Evolutionary conservation across 2,888 invertebrate genomes (phyloP).

Genomic region (Elegia similella): DNA sequence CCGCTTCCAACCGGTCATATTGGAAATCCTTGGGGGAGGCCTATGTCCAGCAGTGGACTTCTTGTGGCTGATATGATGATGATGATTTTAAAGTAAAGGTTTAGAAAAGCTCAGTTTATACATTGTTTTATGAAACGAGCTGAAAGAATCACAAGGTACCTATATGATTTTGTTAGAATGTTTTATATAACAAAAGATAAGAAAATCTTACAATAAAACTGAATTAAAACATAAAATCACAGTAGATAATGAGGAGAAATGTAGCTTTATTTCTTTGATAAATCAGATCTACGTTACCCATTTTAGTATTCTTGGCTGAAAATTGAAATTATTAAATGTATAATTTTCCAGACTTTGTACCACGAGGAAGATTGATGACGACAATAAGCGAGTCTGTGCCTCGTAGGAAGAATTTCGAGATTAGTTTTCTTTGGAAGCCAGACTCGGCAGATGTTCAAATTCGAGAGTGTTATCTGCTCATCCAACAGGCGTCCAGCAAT

Average conservation of each 20-base stretch:
- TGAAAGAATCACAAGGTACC: too few species aligned
- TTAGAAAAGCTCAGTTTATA: too few species aligned
- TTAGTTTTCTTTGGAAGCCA: conserved; percentile 10
- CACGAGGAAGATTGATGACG: conserved; percentile 25
- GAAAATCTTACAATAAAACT: not conserved
- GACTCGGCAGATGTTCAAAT: conserved; percentile 11
- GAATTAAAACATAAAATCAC: not conserved
- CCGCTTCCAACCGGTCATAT: too few species aligned
- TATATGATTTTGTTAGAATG: too few species aligned
- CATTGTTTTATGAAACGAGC: too few species aligned
- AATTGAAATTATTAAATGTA: conserved; percentile 11
- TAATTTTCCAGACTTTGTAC: conserved; percentile 14
- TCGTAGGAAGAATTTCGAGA: conserved; percentile 16
- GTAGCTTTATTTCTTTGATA: not conserved
- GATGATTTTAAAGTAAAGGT: too few species aligned
- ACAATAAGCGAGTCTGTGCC: conserved; percentile 17
- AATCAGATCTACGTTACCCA: not conserved
- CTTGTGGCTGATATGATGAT: too few species aligned
- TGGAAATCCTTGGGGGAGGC: too few species aligned
- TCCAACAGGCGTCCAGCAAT: not conserved
- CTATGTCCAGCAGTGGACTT: too few species aligned
- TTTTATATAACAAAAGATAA: too few species aligned
- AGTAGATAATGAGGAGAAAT: not conserved
- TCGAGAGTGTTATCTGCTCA: conserved; percentile 2
- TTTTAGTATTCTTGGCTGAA: not conserved